Percentiles rank a stretch among this genome's conserved stretches.
phyloP scores from a whole-genome alignment of 2,113 vertebrate genomes.

The Proterorhinus semilunaris region DNA sequence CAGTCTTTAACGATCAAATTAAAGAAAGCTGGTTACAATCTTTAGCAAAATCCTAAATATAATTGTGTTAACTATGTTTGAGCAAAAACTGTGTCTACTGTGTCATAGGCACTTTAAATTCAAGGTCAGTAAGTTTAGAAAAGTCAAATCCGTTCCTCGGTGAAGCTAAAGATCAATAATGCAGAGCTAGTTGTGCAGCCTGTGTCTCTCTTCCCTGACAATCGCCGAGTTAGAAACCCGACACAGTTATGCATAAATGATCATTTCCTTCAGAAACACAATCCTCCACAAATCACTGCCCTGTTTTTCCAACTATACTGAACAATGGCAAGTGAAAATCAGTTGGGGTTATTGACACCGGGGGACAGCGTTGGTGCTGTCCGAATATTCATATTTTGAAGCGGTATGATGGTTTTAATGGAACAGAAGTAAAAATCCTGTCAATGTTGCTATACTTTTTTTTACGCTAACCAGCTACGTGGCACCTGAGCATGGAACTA shows the following conservation, averaged over 20 bases:
- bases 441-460: no score
- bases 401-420: neutral
- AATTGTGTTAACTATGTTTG: no score
- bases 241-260: neutral
- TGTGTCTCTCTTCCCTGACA: conserved; percentile 8
- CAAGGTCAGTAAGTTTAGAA: neutral
- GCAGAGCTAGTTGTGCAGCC: neutral
- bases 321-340: neutral
- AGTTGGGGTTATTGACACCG: neutral
- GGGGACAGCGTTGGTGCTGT: no score
- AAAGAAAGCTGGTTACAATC: no score
- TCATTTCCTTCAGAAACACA: conserved; percentile 8
- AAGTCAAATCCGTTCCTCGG: neutral
- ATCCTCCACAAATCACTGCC: neutral
- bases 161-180: conserved; percentile 7
- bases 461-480: no score
- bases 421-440: no score
- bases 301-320: neutral
- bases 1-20: no score
- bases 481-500: no score
- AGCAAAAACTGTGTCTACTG: no score
- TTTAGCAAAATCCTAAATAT: neutral
- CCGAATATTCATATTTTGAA: conserved; percentile 22
- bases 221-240: conserved; percentile 14
- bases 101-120: neutral